Conservation (phyloP, 2,113 vertebrate genomes). For the Brienomyrus brachyistius region DNA sequence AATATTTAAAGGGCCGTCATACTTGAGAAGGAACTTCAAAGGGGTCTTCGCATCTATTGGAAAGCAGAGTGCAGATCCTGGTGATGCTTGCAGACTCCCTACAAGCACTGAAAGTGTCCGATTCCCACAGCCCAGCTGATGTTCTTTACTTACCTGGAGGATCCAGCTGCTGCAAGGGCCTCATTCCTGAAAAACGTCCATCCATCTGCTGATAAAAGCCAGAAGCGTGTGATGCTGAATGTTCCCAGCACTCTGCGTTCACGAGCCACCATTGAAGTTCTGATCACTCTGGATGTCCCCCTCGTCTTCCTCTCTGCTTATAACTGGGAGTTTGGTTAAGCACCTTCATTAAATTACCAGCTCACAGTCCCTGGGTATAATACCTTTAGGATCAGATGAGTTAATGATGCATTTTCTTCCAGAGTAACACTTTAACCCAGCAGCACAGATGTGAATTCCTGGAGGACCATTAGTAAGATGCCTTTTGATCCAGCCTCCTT, state of each 20-base stretch:
- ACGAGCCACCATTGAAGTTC: background rate
- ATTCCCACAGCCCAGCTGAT: background rate
- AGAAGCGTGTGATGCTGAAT: background rate
- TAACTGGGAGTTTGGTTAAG: background rate
- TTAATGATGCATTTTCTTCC: background rate
- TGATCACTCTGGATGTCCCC: background rate
- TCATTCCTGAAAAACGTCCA: background rate
- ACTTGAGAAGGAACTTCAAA: background rate
- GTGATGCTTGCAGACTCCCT: background rate
- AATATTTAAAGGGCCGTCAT: constrained; percentile 1
- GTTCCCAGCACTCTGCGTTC: background rate
- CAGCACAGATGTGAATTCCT: background rate
- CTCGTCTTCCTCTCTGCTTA: background rate
- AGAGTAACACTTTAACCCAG: background rate
- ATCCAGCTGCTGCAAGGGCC: background rate
- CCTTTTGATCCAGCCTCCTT: background rate
- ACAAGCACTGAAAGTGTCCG: background rate
- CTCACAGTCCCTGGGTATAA: background rate
- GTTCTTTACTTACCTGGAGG: background rate
- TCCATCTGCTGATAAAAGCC: background rate
- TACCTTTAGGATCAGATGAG: background rate
- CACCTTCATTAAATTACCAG: background rate
- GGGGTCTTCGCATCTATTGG: background rate
- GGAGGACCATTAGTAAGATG: background rate
- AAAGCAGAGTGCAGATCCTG: background rate